Conservation (phyloP, 2,888 invertebrate species). For the Dioctria linearis region DNA sequence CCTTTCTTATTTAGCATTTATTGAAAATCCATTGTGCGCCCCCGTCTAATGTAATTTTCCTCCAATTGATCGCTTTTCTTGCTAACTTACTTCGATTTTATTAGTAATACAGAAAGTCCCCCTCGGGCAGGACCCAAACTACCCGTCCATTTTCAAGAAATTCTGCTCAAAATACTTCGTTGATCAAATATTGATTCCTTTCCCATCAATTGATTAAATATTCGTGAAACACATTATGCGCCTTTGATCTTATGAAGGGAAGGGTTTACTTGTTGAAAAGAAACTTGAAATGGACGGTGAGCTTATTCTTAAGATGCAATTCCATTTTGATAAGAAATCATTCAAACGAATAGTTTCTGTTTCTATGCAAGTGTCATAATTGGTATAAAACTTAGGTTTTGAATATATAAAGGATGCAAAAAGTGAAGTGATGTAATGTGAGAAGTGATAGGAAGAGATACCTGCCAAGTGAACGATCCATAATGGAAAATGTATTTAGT, state of each 20-base stretch:
- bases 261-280: constrained; percentile 16
- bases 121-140: background rate
- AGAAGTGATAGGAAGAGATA: too few species aligned
- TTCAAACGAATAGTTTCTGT: too few species aligned
- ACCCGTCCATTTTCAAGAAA: background rate
- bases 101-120: constrained; percentile 48
- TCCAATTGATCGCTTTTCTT: constrained; percentile 53
- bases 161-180: background rate
- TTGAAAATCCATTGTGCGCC: constrained; percentile 40
- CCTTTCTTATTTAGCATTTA: constrained; percentile 43
- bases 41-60: constrained; percentile 52
- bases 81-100: constrained; percentile 50
- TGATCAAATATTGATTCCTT: constrained; percentile 38
- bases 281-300: constrained; percentile 22
- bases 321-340: too few species aligned
- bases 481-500: too few species aligned
- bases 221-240: background rate
- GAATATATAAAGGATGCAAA: too few species aligned
- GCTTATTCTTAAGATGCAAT: background rate
- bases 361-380: too few species aligned
- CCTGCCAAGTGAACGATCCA: too few species aligned
- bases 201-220: constrained; percentile 22
- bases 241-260: constrained; percentile 11
- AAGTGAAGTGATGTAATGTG: too few species aligned
- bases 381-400: too few species aligned